Evolutionary conservation across 2,113 vertebrate genomes (phyloP).

Genomic region (Gambusia holbrooki): DNA sequence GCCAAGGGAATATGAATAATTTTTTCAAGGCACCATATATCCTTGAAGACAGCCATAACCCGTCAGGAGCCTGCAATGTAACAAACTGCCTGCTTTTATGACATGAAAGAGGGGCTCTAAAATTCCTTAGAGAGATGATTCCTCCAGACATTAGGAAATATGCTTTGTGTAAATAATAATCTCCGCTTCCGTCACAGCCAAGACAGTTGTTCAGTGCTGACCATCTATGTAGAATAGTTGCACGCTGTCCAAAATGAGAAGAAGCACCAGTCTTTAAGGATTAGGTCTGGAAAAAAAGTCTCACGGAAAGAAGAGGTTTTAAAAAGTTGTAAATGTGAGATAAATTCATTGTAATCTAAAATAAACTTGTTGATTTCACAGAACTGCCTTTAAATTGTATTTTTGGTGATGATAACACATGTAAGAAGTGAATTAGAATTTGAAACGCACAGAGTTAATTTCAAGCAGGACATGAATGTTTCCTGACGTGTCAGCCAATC

Average conservation of each 20-base stretch:
- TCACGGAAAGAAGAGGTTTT: neutral
- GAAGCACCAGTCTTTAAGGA: conserved; percentile 28
- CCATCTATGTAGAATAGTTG: conserved; percentile 80
- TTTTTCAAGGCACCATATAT: neutral
- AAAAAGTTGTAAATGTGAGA: neutral
- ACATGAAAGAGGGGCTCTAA: conserved; percentile 27
- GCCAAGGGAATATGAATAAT: neutral
- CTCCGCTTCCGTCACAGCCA: conserved; percentile 28
- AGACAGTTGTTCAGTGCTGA: conserved; percentile 54
- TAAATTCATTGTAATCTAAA: neutral
- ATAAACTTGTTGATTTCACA: neutral
- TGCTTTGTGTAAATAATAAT: conserved; percentile 73
- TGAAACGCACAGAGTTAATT: neutral
- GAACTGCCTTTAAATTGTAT: neutral
- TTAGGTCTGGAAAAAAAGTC: conserved; percentile 23
- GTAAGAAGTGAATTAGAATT: too few species aligned
- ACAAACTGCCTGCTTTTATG: conserved; percentile 23
- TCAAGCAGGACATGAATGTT: conserved; percentile 25
- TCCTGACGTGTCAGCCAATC: conserved; percentile 36
- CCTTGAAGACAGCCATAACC: conserved; percentile 8
- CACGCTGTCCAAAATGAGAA: conserved; percentile 68
- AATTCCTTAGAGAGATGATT: conserved; percentile 55
- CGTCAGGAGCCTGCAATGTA: neutral
- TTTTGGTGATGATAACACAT: conserved; percentile 17
- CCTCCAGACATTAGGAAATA: conserved; percentile 70